These are phyloP conservation scores for Lerema accius DNA, from an alignment of 1,140 invertebrate species.

Conservation along the genomic window DNA sequence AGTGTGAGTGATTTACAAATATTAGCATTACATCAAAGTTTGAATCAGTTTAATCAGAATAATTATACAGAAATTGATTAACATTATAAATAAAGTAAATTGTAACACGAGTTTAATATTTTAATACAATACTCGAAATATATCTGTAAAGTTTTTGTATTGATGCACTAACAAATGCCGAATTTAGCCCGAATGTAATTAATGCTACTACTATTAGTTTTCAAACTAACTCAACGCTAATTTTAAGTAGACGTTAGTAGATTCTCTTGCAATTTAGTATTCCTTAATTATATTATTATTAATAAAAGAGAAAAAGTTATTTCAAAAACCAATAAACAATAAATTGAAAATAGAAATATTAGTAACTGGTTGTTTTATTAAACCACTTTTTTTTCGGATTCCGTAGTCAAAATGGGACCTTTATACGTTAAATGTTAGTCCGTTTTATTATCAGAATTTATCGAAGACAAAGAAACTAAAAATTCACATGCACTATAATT, in stretches of 20 bases:
- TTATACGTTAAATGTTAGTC: too few species aligned
- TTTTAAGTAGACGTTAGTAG: conserved; percentile 75
- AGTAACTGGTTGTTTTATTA: conserved; percentile 73
- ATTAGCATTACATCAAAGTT: too few species aligned
- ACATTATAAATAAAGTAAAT: conserved; percentile 2
- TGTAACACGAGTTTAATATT: conserved; percentile 6
- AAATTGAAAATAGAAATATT: conserved; percentile 79
- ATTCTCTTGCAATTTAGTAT: conserved; percentile 77
- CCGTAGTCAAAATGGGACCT: too few species aligned
- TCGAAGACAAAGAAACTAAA: too few species aligned
- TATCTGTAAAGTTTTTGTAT: not conserved
- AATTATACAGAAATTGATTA: not conserved
- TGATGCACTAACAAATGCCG: conserved; percentile 1
- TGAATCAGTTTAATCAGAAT: not conserved
- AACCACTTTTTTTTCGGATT: conserved; percentile 11
- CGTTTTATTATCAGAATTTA: too few species aligned
- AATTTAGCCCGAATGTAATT: conserved; percentile 41
- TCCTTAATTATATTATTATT: conserved; percentile 73
- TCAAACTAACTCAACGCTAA: conserved; percentile 62
- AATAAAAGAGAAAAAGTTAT: conserved; percentile 72
- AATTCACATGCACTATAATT: too few species aligned
- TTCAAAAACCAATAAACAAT: conserved; percentile 79
- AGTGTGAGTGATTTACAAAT: too few species aligned
- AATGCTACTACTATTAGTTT: conserved; percentile 58
- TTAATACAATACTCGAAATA: not conserved